Conservation (phyloP, 2,888 invertebrate species). For the Drosophila meridionalis region DNA sequence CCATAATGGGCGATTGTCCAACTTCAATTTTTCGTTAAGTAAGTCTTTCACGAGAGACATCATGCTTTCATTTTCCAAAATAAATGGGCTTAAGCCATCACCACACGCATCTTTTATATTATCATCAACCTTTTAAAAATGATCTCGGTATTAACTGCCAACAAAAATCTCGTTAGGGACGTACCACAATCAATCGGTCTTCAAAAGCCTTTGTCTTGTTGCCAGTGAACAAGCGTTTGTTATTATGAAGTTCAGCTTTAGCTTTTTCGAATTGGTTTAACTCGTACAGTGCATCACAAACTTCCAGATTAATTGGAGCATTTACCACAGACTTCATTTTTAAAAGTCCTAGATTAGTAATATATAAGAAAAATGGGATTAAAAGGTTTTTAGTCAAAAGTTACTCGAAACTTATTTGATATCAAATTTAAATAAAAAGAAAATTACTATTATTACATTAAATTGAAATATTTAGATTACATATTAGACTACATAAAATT, state of each 20-base stretch:
- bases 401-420: not conserved
- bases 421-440: too few species aligned
- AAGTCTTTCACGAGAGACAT: conserved; percentile 63
- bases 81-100: conserved; percentile 72
- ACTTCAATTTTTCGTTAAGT: conserved; percentile 42
- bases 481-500: too few species aligned
- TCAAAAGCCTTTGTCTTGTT: conserved; percentile 74
- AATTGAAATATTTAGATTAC: too few species aligned
- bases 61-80: conserved; percentile 72
- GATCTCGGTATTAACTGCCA: not conserved
- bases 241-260: conserved; percentile 75
- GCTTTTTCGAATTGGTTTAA: conserved; percentile 79
- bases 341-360: conserved; percentile 37
- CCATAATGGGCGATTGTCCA: conserved; percentile 76
- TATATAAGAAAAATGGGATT: not conserved
- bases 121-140: conserved; percentile 61
- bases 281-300: conserved; percentile 80
- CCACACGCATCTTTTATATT: conserved; percentile 79
- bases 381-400: not conserved
- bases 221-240: conserved; percentile 71
- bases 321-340: conserved; percentile 21
- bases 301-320: conserved; percentile 79
- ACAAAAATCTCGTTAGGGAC: conserved; percentile 18
- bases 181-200: conserved; percentile 73
- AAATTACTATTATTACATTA: too few species aligned